Evolutionary conservation across 2,797 vertebrate species (phyloP).

Genomic region (Rhinatrema bivittatum): DNA sequence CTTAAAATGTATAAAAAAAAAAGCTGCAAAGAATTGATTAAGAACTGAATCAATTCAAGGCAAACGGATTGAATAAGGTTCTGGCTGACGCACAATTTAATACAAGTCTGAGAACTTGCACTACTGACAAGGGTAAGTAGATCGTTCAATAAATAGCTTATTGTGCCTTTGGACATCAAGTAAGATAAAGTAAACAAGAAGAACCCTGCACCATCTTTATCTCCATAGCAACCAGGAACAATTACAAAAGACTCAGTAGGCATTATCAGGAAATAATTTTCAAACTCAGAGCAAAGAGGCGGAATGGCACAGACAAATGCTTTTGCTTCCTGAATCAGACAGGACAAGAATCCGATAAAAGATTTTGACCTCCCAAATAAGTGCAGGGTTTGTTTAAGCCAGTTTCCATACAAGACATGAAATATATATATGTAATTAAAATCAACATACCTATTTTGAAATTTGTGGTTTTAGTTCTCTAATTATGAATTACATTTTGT

Average conservation of each 20-base stretch:
- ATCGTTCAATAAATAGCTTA: slow-evolving; percentile 71
- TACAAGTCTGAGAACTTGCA: slow-evolving; percentile 59
- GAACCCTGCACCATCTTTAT: slow-evolving; percentile 31
- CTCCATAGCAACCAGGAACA: slow-evolving; percentile 50
- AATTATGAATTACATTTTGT: no score
- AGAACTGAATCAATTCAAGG: slow-evolving; percentile 41
- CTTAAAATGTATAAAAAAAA: neutral
- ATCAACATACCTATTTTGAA: no score
- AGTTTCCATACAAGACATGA: no score
- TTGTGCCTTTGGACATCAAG: slow-evolving; percentile 53
- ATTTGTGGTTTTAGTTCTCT: no score
- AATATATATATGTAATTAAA: no score
- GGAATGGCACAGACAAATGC: slow-evolving; percentile 18
- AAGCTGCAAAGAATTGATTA: slow-evolving; percentile 8
- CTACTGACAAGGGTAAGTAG: slow-evolving; percentile 64
- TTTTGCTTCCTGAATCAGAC: slow-evolving; percentile 34
- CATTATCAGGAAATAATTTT: slow-evolving; percentile 35
- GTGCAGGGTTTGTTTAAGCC: slow-evolving; percentile 1
- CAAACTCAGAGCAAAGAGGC: slow-evolving; percentile 32
- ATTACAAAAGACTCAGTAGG: slow-evolving; percentile 33
- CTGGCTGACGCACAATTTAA: slow-evolving; percentile 49
- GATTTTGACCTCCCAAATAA: neutral
- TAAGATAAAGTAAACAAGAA: slow-evolving; percentile 43
- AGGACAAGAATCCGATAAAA: slow-evolving; percentile 21
- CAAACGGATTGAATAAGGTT: slow-evolving; percentile 40